Percentiles rank a stretch among this genome's conserved stretches.
These are phyloP conservation scores for Silurus glanis DNA, from an alignment of 2,113 vertebrate species.

Conservation along the genomic window DNA sequence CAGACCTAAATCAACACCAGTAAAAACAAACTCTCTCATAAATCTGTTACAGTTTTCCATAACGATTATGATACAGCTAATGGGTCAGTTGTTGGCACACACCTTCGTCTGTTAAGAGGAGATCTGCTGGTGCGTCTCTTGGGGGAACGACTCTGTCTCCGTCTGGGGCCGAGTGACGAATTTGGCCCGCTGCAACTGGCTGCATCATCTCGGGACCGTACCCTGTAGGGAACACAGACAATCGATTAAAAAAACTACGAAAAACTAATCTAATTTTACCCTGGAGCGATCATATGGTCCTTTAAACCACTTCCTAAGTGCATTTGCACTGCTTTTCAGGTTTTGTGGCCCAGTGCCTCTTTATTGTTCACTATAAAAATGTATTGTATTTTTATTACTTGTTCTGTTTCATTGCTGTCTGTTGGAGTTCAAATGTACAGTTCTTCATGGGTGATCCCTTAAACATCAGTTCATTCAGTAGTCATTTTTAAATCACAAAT, in stretches of 20 bases:
- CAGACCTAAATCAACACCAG: constrained; percentile 57
- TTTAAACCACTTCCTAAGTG: background rate
- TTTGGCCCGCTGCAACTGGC: constrained; percentile 67
- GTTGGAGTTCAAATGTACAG: background rate
- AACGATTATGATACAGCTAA: background rate
- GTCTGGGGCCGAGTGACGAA: constrained; percentile 63
- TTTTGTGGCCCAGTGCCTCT: background rate
- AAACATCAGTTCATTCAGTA: background rate
- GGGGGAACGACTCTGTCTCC: constrained; percentile 76
- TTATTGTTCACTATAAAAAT: background rate
- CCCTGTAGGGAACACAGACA: constrained; percentile 62
- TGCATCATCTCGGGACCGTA: constrained; percentile 66
- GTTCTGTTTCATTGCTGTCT: background rate
- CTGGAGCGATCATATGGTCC: background rate
- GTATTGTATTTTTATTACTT: background rate
- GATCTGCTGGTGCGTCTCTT: constrained; percentile 86
- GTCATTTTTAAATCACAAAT: background rate
- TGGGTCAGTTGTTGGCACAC: constrained; percentile 28
- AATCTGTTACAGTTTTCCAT: too few relatives aligned
- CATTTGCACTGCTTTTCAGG: background rate
- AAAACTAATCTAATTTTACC: too few relatives aligned
- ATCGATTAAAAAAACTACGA: too few relatives aligned
- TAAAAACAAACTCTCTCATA: too few relatives aligned
- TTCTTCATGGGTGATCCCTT: background rate
- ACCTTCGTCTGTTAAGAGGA: constrained; percentile 83